Percentiles rank a stretch among this genome's conserved stretches.
phyloP scores from a whole-genome alignment of 2,888 invertebrate species.

The Helicoverpa assulta region DNA sequence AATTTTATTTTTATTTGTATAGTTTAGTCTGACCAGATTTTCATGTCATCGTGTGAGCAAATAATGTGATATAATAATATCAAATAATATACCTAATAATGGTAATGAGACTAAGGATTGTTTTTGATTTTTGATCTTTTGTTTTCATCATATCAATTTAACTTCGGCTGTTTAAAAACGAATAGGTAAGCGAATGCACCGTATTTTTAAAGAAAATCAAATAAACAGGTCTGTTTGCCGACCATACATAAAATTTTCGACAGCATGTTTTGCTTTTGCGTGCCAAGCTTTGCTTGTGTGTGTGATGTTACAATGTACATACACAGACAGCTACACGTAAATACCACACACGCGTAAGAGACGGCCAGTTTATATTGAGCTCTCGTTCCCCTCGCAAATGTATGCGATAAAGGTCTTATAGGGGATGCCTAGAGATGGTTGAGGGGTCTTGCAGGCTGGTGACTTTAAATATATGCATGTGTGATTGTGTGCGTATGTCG shows the following conservation, averaged over 20 bases:
- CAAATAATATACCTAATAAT: no score
- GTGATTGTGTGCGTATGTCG: conserved; percentile 72
- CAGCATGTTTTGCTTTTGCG: conserved; percentile 86
- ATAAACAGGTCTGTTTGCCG: conserved; percentile 63
- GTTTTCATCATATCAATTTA: conserved; percentile 43
- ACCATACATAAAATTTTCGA: conserved; percentile 81
- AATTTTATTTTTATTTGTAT: no score
- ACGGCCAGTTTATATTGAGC: conserved; percentile 64
- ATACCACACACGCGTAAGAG: conserved; percentile 69
- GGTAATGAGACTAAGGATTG: background rate
- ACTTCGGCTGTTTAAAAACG: conserved; percentile 23
- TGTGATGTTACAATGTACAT: conserved; percentile 72
- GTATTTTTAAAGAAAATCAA: conserved; percentile 57
- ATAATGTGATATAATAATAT: no score
- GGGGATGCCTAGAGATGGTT: background rate
- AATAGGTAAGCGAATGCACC: conserved; percentile 53
- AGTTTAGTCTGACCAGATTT: no score
- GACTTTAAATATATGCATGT: conserved; percentile 69
- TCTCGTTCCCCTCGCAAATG: conserved; percentile 36
- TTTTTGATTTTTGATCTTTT: conserved; percentile 41
- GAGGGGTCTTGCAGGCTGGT: conserved; percentile 48
- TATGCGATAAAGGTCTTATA: background rate
- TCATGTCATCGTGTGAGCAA: no score
- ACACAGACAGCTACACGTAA: conserved; percentile 71
- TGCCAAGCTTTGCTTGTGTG: conserved; percentile 74